These are phyloP conservation scores for Diglossa cyanea DNA, from an alignment of 2,797 vertebrate species.

Conservation along the genomic window DNA sequence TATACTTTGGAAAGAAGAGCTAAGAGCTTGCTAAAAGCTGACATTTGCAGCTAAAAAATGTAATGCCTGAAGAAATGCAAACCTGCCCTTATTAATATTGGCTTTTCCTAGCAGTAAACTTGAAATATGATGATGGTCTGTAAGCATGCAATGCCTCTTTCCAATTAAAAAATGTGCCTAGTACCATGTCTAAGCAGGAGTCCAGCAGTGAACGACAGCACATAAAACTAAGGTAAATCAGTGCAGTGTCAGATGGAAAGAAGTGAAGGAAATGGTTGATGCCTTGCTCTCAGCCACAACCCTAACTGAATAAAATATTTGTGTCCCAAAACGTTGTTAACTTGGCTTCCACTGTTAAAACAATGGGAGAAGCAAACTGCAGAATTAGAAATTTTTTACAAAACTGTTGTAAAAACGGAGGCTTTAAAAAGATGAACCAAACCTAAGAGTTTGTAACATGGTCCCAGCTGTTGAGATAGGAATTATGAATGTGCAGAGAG, in stretches of 20 bases:
- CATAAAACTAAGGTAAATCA: background rate
- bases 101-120: slow-evolving; percentile 4
- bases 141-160: background rate
- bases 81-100: slow-evolving; percentile 8
- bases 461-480: background rate
- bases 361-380: background rate
- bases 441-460: background rate
- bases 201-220: background rate
- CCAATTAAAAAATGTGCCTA: slow-evolving; percentile 16
- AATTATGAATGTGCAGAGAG: background rate
- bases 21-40: background rate
- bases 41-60: slow-evolving; percentile 32
- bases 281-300: background rate
- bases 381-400: background rate
- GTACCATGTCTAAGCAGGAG: background rate
- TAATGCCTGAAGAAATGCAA: slow-evolving; percentile 14
- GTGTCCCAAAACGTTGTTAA: background rate
- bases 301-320: background rate
- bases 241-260: background rate
- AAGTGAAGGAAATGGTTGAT: background rate
- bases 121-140: background rate
- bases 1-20: background rate
- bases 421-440: background rate
- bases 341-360: background rate
- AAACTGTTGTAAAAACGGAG: background rate